phyloP scores from a whole-genome alignment of 2,888 invertebrate genomes.

The Schizotus pectinicornis region DNA sequence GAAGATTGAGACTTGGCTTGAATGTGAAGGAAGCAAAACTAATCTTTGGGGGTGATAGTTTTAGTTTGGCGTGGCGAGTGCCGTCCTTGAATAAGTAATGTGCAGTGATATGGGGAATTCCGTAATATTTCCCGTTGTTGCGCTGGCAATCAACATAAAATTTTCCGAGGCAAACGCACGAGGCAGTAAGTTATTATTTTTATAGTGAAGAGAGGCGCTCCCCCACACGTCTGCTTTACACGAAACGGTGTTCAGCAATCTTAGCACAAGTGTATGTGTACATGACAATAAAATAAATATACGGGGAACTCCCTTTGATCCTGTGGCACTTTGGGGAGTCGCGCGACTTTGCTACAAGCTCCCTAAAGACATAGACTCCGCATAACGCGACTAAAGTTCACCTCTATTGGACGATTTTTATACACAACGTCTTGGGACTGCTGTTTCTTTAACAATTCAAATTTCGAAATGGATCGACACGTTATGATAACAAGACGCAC shows the following conservation, averaged over 20 bases:
- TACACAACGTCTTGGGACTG: conserved; percentile 26
- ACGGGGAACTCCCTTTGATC: conserved; percentile 55
- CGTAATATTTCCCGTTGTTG: conserved; percentile 4
- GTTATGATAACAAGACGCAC: conserved; percentile 12
- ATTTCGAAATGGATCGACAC: conserved; percentile 11
- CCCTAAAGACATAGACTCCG: conserved; percentile 39
- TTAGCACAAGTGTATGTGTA: conserved; percentile 56
- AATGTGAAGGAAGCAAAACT: too few species aligned
- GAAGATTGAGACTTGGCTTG: too few species aligned
- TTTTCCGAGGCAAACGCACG: conserved; percentile 32
- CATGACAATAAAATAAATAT: conserved; percentile 59
- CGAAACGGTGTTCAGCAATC: conserved; percentile 51
- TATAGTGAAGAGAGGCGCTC: conserved; percentile 37
- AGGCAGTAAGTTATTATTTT: conserved; percentile 46
- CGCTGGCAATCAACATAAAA: conserved; percentile 34
- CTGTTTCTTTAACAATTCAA: conserved; percentile 19
- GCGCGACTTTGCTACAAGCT: conserved; percentile 41
- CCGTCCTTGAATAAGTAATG: conserved; percentile 33
- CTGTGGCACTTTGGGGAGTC: conserved; percentile 49
- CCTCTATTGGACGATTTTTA: conserved; percentile 44
- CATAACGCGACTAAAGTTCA: conserved; percentile 40
- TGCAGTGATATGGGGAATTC: conserved; percentile 12
- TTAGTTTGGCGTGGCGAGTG: neutral
- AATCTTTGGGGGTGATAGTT: neutral
- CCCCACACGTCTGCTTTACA: conserved; percentile 41